These are phyloP conservation scores for Ashinkailepas kermadecensis DNA, from an alignment of 2,888 invertebrate genomes.

Conservation along the genomic window DNA sequence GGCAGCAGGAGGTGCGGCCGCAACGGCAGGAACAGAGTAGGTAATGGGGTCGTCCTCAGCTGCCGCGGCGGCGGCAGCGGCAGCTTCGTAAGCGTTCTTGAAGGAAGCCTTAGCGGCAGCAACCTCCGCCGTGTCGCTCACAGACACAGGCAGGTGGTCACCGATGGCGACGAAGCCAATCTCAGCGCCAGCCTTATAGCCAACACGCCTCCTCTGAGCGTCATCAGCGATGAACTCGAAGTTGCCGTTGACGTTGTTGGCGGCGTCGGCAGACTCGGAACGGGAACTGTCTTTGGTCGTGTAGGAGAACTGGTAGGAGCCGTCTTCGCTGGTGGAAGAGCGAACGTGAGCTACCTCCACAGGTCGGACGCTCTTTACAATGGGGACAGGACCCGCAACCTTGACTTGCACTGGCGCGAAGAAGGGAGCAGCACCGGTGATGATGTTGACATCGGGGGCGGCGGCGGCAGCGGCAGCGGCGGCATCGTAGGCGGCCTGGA, in stretches of 20 bases:
- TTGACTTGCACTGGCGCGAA: too few species aligned
- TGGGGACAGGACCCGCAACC: too few species aligned
- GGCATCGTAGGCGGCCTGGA: background rate
- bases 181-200: conserved; percentile 33
- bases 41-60: too few species aligned
- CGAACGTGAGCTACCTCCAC: too few species aligned
- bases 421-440: too few species aligned
- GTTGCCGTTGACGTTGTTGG: conserved; percentile 31
- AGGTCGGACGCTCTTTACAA: too few species aligned
- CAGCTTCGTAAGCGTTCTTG: conserved; percentile 29
- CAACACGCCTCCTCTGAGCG: conserved; percentile 32
- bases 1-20: background rate
- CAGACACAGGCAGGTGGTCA: conserved; percentile 7
- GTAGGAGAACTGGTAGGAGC: conserved; percentile 27
- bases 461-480: background rate
- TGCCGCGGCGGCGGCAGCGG: conserved; percentile 16
- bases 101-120: conserved; percentile 27
- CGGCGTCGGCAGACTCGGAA: conserved; percentile 32
- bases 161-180: conserved; percentile 33
- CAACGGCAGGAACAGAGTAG: too few species aligned
- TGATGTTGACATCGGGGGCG: too few species aligned
- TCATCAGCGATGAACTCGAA: conserved; percentile 36
- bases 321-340: too few species aligned
- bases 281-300: conserved; percentile 33
- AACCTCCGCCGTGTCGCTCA: background rate